A percentile compares a stretch with the other conserved stretches of the same genome.
Evolutionary conservation across 2,888 invertebrate genomes (phyloP).

Genomic region (Cremastobaeus sp.): DNA sequence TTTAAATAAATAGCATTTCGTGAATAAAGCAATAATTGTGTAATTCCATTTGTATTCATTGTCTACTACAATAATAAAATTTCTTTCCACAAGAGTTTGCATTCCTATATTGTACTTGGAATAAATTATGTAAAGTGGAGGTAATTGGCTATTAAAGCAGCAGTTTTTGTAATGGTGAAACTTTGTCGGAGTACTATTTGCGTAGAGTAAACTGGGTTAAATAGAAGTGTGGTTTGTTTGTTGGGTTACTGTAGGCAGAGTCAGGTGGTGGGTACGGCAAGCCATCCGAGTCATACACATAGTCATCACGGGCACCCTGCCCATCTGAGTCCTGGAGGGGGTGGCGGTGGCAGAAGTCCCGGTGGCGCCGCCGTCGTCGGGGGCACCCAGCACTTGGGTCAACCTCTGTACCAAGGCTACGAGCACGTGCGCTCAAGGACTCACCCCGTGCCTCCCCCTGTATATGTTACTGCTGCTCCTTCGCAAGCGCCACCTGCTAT

Average conservation of each 20-base stretch:
- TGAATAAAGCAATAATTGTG: too few relatives aligned
- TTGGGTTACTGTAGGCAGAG: constrained; percentile 73
- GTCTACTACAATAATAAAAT: too few relatives aligned
- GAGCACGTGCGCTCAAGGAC: constrained; percentile 76
- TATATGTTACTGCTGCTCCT: constrained; percentile 83
- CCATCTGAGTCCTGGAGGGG: constrained; percentile 73
- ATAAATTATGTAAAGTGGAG: too few relatives aligned
- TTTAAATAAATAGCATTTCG: too few relatives aligned
- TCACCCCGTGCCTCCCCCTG: constrained; percentile 82
- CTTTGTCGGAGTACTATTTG: not conserved
- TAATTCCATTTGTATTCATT: too few relatives aligned
- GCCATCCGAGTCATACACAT: constrained; percentile 76
- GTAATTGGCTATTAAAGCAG: not conserved
- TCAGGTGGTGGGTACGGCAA: constrained; percentile 76
- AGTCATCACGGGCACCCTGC: constrained; percentile 75
- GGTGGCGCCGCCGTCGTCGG: constrained; percentile 77
- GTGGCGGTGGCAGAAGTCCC: constrained; percentile 73
- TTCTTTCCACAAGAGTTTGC: too few relatives aligned
- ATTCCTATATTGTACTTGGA: too few relatives aligned
- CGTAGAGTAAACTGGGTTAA: constrained; percentile 35
- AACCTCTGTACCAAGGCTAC: constrained; percentile 82
- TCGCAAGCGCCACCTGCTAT: constrained; percentile 75
- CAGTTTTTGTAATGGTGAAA: not conserved
- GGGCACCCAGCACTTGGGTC: constrained; percentile 81
- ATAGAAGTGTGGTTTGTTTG: constrained; percentile 62